Base-by-base conservation (phyloP, 1,140 invertebrate genomes). In the Zeugodacus cucurbitae region DNA sequence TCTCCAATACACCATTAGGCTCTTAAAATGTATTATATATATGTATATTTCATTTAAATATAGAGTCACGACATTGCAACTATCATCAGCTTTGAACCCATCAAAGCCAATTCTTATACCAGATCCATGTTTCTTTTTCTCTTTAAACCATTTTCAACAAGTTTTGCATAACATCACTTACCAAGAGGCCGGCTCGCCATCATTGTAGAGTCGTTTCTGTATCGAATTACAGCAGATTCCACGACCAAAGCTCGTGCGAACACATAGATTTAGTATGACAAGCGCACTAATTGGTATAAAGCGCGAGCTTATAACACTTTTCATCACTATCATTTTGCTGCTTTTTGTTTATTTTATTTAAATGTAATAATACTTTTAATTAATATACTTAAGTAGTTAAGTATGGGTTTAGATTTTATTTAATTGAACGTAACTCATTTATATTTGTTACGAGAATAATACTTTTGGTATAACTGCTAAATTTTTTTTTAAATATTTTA, bases 381-480 rank as follows among this genome's bases (percentile, higher is more conserved):
- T 14, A 37, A 82, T 82, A 22, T 82, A 54, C 41, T 41, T 70
- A 70, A 22, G 3, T 74, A 41, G 14, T 11, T 54, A 54, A 37
- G 70, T 44, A 41, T 20, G 7, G 7, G 34, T 22, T 37, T 74
- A 34, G 34, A 2, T 74, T 41, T 5, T 32, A 17, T 11, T 74
- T n/a, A n/a, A 1, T 20, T 8, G 17, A 22, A 22, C 37, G 37
- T 44, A 22, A 8, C 41, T 37, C 70, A 74, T 8, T 67, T 67
- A 67, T 32, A 6, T 37, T 22, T 82, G 14, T 4, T 4, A 48
- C n/a, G 74, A 48, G 26, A 48, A 48, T 82, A 82, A 82, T 82
- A 82, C 74, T 82, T 82, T 82, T 82, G 44, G 74, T 48, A 48
- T 48, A 14, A 82, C 48, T 82, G n/a, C 22, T 78, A 48, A 48